phyloP scores from a whole-genome alignment of 2,797 vertebrate species.

The Syngnathus acus region DNA sequence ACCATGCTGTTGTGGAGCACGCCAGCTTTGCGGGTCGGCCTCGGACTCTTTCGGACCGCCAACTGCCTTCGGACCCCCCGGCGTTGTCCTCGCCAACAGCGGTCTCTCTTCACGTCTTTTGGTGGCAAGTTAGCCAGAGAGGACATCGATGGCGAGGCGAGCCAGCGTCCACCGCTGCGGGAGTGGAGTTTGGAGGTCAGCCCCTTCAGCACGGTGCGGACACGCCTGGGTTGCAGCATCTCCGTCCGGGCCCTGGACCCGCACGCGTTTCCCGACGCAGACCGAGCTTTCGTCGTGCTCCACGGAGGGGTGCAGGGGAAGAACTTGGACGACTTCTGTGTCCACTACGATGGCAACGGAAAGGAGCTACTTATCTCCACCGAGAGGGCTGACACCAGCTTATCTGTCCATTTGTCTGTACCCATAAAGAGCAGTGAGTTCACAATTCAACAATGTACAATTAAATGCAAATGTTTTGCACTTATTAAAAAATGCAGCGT shows the following conservation, averaged over 20 bases:
- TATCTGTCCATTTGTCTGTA: constrained; percentile 72
- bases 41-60: constrained; percentile 3
- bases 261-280: constrained; percentile 67
- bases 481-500: too few relatives aligned
- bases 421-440: constrained; percentile 81
- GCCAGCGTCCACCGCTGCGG: constrained; percentile 36
- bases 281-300: constrained; percentile 74
- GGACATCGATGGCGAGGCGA: constrained; percentile 8
- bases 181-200: constrained; percentile 73
- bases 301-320: constrained; percentile 42
- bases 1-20: constrained; percentile 37
- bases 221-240: constrained; percentile 74
- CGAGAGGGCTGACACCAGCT: constrained; percentile 39
- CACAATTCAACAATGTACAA: background rate
- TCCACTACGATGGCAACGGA: constrained; percentile 70
- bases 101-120: background rate
- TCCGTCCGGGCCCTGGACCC: constrained; percentile 76
- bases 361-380: constrained; percentile 67
- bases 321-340: constrained; percentile 52
- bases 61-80: background rate
- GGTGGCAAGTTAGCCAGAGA: background rate
- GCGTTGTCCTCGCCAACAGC: background rate
- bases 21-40: constrained; percentile 19
- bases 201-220: constrained; percentile 74
- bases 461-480: background rate